Conservation (phyloP, 1,140 invertebrate genomes). For the Trachelipus rathkii region DNA sequence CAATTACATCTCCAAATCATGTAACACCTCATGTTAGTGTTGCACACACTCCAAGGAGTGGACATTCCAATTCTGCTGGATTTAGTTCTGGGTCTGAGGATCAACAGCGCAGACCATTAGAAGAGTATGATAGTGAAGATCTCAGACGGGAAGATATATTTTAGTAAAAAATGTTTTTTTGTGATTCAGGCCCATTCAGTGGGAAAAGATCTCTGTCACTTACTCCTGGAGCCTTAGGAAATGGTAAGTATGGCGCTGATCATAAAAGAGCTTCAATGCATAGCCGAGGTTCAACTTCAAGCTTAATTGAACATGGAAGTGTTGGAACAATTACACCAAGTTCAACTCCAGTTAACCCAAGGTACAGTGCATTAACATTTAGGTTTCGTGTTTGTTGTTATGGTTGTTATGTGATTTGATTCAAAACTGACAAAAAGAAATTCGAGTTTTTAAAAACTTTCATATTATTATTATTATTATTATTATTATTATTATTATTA, state of each 20-base stretch:
- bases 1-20: constrained; percentile 40
- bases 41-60: constrained; percentile 36
- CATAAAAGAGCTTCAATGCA: constrained; percentile 79
- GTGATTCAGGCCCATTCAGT: neutral
- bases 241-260: constrained; percentile 32
- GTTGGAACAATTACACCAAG: constrained; percentile 64
- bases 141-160: constrained; percentile 74
- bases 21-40: constrained; percentile 41
- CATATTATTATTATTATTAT: too few species aligned
- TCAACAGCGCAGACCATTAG: constrained; percentile 59
- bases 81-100: constrained; percentile 31
- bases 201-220: constrained; percentile 46
- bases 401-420: too few species aligned
- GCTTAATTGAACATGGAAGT: constrained; percentile 64
- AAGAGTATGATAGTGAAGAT: constrained; percentile 82
- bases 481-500: too few species aligned
- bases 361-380: constrained; percentile 48
- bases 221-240: constrained; percentile 48
- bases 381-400: too few species aligned
- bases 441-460: too few species aligned
- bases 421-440: too few species aligned
- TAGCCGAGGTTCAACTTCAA: constrained; percentile 80
- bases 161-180: too few species aligned
- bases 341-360: constrained; percentile 81
- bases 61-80: constrained; percentile 29